Base-by-base conservation (phyloP, 2,797 vertebrate genomes). In the Ammospiza maritima region DNA sequence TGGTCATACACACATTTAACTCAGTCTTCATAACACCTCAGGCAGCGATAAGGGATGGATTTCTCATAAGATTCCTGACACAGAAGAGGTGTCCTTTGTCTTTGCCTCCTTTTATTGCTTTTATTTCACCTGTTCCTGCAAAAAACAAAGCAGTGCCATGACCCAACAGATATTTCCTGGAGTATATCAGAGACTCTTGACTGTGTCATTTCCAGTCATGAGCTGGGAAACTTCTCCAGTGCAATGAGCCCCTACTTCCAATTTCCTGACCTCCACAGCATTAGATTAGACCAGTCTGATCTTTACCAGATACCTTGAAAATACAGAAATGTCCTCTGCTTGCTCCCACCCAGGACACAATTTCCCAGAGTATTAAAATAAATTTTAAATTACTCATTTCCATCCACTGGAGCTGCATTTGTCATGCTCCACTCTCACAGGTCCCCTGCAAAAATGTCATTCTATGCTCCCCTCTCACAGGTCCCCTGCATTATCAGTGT, bases 51-150 rank as follows among this genome's bases (percentile, higher is more conserved):
- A 95, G 67, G 29, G 60, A 69, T 50, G 48, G 79, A 45, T 88
- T 93, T 92, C 72, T 93, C 83, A 86, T 90, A 81, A 88, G 73
- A 79, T 60, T 73, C 62, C 56, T 64, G 66, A 70, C 67, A 85
- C 0, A 45, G 60, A 42, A 78, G 54, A 85, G 11, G 10, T 75
- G 44, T 16, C 18, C 23, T 34, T 86, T 72, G 40, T 51, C 57
- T 80, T 81, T 88, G 34, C 27, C 38, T 78, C 29, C 13, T 44
- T 61, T 69, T 53, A 53, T 66, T 83, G 69, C 51, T 89, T 57
- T 62, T 66, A 42, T 78, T 88, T 84, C 18, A 70, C 23, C 22
- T 2, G 0, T 57, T 88, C 16, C 54, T 62, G 53, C 1, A 2
- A 72, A 75, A 92, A 91, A 71, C 69, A 91, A 93, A 92, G 65